Evolutionary conservation across 2,113 vertebrate species (phyloP).

Genomic region (Erinaceus europaeus): DNA sequence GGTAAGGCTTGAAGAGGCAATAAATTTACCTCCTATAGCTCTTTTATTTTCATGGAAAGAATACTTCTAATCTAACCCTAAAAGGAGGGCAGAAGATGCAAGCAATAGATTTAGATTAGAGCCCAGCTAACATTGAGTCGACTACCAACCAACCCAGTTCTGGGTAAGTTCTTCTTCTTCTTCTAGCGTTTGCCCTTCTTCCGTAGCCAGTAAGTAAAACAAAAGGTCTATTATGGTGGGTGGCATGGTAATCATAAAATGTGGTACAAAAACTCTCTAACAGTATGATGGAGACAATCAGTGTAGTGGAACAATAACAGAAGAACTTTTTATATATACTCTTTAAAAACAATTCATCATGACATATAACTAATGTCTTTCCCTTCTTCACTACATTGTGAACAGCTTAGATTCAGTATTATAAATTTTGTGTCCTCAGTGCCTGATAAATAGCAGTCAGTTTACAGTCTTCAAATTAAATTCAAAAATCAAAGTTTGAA

Average conservation of each 20-base stretch:
- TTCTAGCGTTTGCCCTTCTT: background rate
- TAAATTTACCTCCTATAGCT: no score
- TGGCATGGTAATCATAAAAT: background rate
- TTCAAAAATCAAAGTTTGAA: slow-evolving; percentile 8
- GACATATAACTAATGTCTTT: background rate
- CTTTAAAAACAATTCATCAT: background rate
- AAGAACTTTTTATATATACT: background rate
- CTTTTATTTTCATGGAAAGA: no score
- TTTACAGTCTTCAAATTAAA: background rate
- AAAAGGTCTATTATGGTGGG: no score
- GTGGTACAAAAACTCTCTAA: background rate
- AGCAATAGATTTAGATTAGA: no score
- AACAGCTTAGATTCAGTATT: background rate
- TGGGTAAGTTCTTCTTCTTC: no score
- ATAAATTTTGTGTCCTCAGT: background rate
- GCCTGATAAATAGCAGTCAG: background rate
- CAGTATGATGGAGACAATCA: background rate
- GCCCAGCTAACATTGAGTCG: no score
- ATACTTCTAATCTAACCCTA: no score
- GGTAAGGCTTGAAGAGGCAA: no score
- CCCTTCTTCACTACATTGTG: background rate
- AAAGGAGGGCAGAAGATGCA: no score
- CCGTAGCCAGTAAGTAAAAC: no score
- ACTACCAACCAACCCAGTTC: no score
- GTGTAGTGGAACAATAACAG: background rate